Conservation (phyloP, 2,797 vertebrate species). For the Hipposideros larvatus region DNA sequence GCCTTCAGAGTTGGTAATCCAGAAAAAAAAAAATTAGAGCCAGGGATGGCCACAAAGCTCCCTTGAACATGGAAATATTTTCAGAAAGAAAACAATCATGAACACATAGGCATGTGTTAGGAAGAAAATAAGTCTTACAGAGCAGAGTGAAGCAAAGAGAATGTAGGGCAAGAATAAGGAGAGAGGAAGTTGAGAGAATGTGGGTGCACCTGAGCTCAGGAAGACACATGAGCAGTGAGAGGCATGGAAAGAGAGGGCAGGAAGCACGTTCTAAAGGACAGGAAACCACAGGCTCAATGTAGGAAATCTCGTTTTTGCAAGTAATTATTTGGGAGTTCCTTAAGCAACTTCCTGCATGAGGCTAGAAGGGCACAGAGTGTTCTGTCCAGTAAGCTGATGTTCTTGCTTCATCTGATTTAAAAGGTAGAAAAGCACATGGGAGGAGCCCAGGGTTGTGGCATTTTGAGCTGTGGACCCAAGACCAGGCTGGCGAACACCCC, state of each 20-base stretch:
- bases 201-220: background rate
- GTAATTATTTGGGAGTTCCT: constrained; percentile 25
- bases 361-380: background rate
- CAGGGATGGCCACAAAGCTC: background rate
- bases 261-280: background rate
- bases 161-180: background rate
- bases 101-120: background rate
- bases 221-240: background rate
- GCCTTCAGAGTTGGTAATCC: background rate
- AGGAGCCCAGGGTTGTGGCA: background rate
- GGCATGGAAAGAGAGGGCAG: background rate
- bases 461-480: background rate
- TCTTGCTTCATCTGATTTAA: constrained; percentile 40
- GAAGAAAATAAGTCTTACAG: background rate
- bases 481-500: background rate
- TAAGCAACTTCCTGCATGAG: constrained; percentile 55
- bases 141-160: background rate
- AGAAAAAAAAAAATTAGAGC: background rate
- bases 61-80: constrained; percentile 15
- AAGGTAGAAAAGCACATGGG: background rate
- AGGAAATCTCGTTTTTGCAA: constrained; percentile 25
- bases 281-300: background rate
- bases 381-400: background rate
- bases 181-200: background rate
- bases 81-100: background rate